Evolutionary conservation across 2,888 invertebrate species (phyloP), one percentile per base, ranked within the genome.

Genomic region (Leptarthrus brevirostris): DNA sequence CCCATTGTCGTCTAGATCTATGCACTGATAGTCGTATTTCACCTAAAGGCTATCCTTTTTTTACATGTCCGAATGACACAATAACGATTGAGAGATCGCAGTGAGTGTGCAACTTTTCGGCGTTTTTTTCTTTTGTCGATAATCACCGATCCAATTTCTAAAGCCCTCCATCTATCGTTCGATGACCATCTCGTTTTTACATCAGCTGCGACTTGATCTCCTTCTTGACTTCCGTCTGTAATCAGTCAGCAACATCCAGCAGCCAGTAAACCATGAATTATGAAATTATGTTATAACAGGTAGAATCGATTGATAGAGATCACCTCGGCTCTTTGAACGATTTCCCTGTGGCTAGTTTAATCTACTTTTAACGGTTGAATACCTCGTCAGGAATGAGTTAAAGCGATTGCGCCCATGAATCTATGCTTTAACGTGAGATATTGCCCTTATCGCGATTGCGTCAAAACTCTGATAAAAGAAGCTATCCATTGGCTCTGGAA

Each of bases 271-370:
- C 44, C 64, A 69, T 69, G 69, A 69, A 69, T 69, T 69, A 69
- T 69, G 69, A 69, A 69, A 69, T 69, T 69, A 69, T 52, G 52
- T 34, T 69, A 52, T 69, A 69, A 69, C 69, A 69, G 52, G 69
- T 69, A 52, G 69, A 69, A 69, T 52, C 69, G 69, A 34, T 34
- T 69, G 69, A 69, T 69, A 69, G 26, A 12, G 69, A 69, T 69
- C 69, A 18, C 18, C 40, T 52, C 52, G 69, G 69, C 69, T 52
- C 52, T 69, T 69, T 69, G 30, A 69, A 52, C 52, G 69, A 69
- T 69, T 52, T 49, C 69, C 69, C 34, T 49, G 52, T 30, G 69
- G 69, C 69, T 69, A 69, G 24, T 49, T 69, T 44, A 24, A 34
- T 69, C 52, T 18, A 64, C 34, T 49, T 69, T 69, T 52, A 69